These are phyloP conservation scores for Cremastinae sp. DNA, from an alignment of 2,888 invertebrate genomes.

Conservation along the genomic window DNA sequence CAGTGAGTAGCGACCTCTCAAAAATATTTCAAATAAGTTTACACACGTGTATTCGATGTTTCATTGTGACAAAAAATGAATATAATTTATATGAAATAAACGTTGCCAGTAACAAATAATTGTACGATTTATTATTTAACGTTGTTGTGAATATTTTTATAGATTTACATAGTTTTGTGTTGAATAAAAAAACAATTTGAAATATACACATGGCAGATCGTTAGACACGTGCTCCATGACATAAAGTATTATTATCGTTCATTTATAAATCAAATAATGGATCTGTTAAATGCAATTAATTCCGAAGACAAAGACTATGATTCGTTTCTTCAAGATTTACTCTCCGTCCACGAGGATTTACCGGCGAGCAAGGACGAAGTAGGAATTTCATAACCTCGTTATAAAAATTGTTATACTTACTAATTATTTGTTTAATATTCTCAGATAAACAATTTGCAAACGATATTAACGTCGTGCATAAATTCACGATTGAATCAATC, in stretches of 20 bases:
- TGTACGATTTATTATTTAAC: too few species aligned
- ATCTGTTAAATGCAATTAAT: conserved; percentile 67
- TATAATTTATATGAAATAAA: too few species aligned
- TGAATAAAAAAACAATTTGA: not conserved
- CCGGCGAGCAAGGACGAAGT: conserved; percentile 69
- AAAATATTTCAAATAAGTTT: too few species aligned
- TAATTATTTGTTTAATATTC: conserved; percentile 23
- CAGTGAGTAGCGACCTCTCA: too few species aligned
- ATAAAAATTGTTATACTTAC: conserved; percentile 6
- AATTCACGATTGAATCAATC: conserved; percentile 72
- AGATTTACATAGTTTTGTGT: too few species aligned
- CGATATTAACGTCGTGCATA: conserved; percentile 65
- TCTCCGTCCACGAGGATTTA: conserved; percentile 65
- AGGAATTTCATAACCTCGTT: conserved; percentile 50
- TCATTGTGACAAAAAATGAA: too few species aligned
- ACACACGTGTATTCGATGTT: too few species aligned
- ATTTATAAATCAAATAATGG: conserved; percentile 58
- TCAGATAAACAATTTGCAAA: conserved; percentile 67
- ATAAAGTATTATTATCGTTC: not conserved
- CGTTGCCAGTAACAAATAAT: too few species aligned
- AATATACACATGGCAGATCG: not conserved
- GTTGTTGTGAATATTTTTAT: too few species aligned
- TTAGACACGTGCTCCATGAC: conserved; percentile 1
- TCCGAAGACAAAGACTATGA: conserved; percentile 66
- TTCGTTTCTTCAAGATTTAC: conserved; percentile 65